phyloP scores from a whole-genome alignment of 2,113 vertebrate genomes.

The Symphodus melops region DNA sequence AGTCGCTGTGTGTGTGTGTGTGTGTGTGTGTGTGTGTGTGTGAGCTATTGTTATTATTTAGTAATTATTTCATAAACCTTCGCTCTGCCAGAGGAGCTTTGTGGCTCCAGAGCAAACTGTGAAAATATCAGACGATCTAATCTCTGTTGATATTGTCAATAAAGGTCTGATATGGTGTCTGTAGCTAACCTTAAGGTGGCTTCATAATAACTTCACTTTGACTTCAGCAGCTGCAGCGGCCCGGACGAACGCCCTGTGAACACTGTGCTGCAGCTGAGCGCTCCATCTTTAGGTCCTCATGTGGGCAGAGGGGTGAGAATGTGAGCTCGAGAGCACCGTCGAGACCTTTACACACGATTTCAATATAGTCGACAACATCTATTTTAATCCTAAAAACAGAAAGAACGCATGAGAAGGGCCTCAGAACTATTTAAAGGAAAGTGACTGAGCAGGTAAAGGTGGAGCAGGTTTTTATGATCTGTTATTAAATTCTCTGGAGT shows the following conservation, averaged over 20 bases:
- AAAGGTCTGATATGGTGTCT: constrained; percentile 48
- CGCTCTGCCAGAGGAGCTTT: background rate
- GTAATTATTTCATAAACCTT: constrained; percentile 51
- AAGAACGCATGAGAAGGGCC: background rate
- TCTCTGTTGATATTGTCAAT: constrained; percentile 69
- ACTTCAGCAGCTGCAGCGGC: constrained; percentile 25
- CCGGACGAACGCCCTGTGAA: constrained; percentile 7
- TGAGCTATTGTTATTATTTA: constrained; percentile 49
- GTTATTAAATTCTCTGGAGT: background rate
- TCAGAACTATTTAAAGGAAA: no score
- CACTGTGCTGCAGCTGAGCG: constrained; percentile 1
- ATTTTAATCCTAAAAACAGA: background rate
- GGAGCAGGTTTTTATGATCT: no score
- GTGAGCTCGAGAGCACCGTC: constrained; percentile 5
- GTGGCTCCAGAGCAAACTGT: constrained; percentile 8
- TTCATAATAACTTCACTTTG: constrained; percentile 28
- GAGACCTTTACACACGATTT: background rate
- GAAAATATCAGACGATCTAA: constrained; percentile 50
- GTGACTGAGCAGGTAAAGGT: no score
- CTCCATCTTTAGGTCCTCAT: constrained; percentile 18
- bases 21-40: no score
- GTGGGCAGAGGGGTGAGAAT: constrained; percentile 18
- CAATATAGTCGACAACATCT: background rate
- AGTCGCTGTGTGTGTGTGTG: background rate
- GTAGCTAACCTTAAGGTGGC: constrained; percentile 34